Conservation (phyloP, 2,113 vertebrate genomes). For the Albula glossodonta region DNA sequence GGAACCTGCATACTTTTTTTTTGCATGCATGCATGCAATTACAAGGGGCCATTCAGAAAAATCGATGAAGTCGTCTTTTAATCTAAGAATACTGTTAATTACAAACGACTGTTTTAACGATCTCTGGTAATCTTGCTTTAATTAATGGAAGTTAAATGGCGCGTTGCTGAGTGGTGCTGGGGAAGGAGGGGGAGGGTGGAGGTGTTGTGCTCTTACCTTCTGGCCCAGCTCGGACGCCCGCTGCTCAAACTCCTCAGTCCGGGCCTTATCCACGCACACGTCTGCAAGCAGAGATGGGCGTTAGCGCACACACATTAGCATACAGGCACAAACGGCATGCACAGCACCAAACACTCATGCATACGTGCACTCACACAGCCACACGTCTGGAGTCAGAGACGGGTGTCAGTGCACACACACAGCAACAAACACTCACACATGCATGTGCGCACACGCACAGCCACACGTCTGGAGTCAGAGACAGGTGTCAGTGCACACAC, state of each 20-base stretch:
- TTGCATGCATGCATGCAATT: slow-evolving; percentile 19
- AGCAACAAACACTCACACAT: background rate
- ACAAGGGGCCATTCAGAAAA: slow-evolving; percentile 37
- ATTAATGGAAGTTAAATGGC: slow-evolving; percentile 49
- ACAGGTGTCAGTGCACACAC: slow-evolving; percentile 7
- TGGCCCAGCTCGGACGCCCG: slow-evolving; percentile 79
- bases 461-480: slow-evolving; percentile 6
- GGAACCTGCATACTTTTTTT: background rate
- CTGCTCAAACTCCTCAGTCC: slow-evolving; percentile 84
- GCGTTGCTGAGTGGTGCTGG: slow-evolving; percentile 33
- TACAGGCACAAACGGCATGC: too few species aligned
- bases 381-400: background rate
- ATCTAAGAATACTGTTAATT: slow-evolving; percentile 53
- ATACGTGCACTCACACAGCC: background rate
- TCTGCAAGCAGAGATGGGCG: slow-evolving; percentile 70
- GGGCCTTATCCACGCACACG: slow-evolving; percentile 85
- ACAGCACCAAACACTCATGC: background rate
- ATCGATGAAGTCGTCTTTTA: slow-evolving; percentile 47
- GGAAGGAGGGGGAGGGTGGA: slow-evolving; percentile 2
- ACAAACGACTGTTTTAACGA: slow-evolving; percentile 50
- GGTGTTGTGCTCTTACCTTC: slow-evolving; percentile 73
- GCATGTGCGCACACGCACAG: background rate
- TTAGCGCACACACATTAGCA: slow-evolving; percentile 1
- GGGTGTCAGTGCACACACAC: background rate
- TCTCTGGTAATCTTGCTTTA: slow-evolving; percentile 45